Base-by-base conservation (phyloP, 2,888 invertebrate species). In the Parapristionchus giblindavisi region DNA sequence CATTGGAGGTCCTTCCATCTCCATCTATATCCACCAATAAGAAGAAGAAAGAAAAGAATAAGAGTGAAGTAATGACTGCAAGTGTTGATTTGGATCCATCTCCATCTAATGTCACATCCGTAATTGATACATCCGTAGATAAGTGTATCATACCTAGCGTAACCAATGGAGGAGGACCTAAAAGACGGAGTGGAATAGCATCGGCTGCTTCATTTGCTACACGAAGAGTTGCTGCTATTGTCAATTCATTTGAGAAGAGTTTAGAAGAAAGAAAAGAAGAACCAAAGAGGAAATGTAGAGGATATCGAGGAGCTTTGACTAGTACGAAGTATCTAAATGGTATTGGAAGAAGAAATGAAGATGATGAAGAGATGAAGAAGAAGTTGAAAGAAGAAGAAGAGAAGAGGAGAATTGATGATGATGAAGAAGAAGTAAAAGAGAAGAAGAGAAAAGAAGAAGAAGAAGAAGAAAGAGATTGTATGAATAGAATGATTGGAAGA, bases 151-250 rank as follows among this genome's bases (percentile, higher is more conserved):
- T 48, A 48, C 21, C 48, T 21, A 11, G 14, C 48, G 21, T 21
- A 14, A 11, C 48, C 48, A 11, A 11, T n/a, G n/a, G n/a, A n/a
- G 63, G 43, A 3, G 36, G 51, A 1, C 38, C 70, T 14, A 71
- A 71, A 40, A 36, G 56, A 0, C 38, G 70, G 2, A n/a, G 40
- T 6, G 70, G 70, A 3, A 54, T 71, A 3, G 70, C 56, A 48
- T 56, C 36, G 2, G 70, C 70, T 14, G 70, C 70, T 6, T 71
- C 70, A 14, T 71, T 71, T n/a, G 70, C 72, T 1, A 58, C 72
- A 3, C 24, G 72, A 36, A 8, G 60, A 32, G 72, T 72, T 0
- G 72, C 60, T 1, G 72, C 60, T 21, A 72, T 72, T 24, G 72
- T 72, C 3, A 60, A n/a, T 17, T 60, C 58, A 36, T 27, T 72